phyloP scores from a whole-genome alignment of 2,888 invertebrate genomes.

The Orchesellides sinensis region DNA sequence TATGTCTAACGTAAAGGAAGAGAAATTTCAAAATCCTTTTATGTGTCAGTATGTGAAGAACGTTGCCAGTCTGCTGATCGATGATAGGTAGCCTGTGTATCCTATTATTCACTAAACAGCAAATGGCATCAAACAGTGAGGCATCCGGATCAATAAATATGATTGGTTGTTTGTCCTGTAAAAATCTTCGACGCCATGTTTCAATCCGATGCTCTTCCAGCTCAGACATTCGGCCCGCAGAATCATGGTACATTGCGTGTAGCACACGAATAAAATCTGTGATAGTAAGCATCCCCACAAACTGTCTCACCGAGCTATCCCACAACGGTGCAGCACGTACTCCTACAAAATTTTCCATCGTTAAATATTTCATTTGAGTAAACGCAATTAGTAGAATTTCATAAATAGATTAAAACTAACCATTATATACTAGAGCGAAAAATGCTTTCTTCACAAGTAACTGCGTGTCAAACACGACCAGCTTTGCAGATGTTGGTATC shows the following conservation, averaged over 20 bases:
- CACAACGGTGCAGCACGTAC: conserved; percentile 98
- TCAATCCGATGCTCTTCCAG: conserved; percentile 97
- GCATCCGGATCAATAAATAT: conserved; percentile 81
- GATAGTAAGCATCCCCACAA: conserved; percentile 99
- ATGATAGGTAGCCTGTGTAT: conserved; percentile 99
- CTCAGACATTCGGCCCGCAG: conserved; percentile 86
- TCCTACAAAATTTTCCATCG: too few species aligned
- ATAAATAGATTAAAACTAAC: too few species aligned
- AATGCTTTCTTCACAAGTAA: conserved; percentile 99
- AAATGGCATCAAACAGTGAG: conserved; percentile 95
- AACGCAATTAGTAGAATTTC: too few species aligned
- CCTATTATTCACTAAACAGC: conserved; percentile 92
- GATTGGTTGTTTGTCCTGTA: conserved; percentile 73
- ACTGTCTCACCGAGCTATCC: conserved; percentile 94
- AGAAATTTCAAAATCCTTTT: conserved; percentile 98
- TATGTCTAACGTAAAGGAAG: conserved; percentile 90
- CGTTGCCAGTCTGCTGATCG: conserved; percentile 70
- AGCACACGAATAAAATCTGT: conserved; percentile 99
- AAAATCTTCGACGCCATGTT: conserved; percentile 86
- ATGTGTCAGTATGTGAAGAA: conserved; percentile 98
- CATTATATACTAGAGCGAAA: conserved; percentile 99
- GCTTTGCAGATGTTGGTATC: conserved; percentile 98
- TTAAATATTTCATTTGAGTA: too few species aligned
- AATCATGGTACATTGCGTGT: conserved; percentile 93
- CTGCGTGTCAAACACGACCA: conserved; percentile 99